phyloP scores from a whole-genome alignment of 2,888 invertebrate species.

The Andrena bicolor region DNA sequence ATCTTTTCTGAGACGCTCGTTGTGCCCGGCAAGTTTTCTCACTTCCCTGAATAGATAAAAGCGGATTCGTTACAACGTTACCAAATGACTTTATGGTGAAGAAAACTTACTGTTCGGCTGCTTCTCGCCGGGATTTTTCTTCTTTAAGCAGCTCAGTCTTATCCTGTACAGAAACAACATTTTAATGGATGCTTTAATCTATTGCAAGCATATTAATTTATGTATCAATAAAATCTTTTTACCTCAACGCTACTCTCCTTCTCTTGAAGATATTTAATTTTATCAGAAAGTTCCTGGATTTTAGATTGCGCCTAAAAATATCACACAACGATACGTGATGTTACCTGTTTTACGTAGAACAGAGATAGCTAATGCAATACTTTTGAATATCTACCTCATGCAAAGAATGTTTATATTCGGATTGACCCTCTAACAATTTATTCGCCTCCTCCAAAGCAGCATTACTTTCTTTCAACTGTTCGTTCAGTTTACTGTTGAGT shows the following conservation, averaged over 20 bases:
- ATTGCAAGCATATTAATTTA: not conserved
- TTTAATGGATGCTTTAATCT: not conserved
- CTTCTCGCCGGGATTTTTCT: constrained; percentile 67
- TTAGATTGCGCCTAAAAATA: constrained; percentile 57
- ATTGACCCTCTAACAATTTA: constrained; percentile 59
- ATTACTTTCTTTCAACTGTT: constrained; percentile 65
- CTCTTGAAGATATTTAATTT: constrained; percentile 46
- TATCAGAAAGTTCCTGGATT: constrained; percentile 45
- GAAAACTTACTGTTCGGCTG: constrained; percentile 71
- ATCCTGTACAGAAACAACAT: constrained; percentile 40
- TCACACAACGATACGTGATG: not conserved
- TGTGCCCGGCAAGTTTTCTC: constrained; percentile 69
- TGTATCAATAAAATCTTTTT: not conserved
- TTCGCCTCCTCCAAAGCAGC: constrained; percentile 34
- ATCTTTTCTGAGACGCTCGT: constrained; percentile 85
- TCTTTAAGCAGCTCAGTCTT: constrained; percentile 49
- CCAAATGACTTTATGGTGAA: not conserved
- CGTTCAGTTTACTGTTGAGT: constrained; percentile 73
- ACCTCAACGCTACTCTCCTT: constrained; percentile 39
- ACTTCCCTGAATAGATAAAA: constrained; percentile 70
- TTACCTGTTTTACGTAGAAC: not conserved
- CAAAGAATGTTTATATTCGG: constrained; percentile 48
- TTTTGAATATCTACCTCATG: constrained; percentile 60
- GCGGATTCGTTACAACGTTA: not conserved
- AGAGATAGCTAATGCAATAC: not conserved